Evolutionary conservation across 2,113 vertebrate genomes (phyloP).

Genomic region (Odocoileus virginianus): DNA sequence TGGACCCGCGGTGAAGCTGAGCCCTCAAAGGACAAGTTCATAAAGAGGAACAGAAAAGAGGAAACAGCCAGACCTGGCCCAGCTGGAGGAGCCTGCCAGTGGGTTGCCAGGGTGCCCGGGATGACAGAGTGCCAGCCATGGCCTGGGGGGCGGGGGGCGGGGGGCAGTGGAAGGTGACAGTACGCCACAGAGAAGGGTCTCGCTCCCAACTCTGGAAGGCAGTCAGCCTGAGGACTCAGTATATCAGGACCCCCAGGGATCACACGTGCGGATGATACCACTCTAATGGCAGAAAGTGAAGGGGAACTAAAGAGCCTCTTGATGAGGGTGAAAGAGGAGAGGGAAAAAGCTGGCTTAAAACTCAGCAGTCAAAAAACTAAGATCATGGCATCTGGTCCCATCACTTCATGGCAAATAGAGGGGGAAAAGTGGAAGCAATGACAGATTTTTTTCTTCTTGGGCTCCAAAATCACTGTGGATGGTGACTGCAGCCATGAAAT

Average conservation of each 20-base stretch:
- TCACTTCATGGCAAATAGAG: neutral
- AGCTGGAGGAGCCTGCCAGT: neutral
- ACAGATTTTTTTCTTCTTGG: neutral
- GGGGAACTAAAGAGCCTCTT: neutral
- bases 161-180: neutral
- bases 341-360: neutral
- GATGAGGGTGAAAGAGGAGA: neutral
- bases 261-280: neutral
- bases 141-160: too few species aligned
- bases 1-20: too few species aligned
- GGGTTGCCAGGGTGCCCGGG: neutral
- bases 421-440: neutral
- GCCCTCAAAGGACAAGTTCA: neutral
- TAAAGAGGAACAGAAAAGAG: neutral
- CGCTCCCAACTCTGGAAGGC: neutral
- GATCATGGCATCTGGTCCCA: neutral
- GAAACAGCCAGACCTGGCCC: neutral
- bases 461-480: neutral
- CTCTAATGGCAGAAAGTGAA: neutral
- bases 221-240: neutral
- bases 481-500: neutral
- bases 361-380: neutral
- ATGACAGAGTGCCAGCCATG: neutral
- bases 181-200: neutral
- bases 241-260: neutral